A percentile compares a stretch with the other conserved stretches of the same genome.
Evolutionary conservation across 2,113 vertebrate genomes (phyloP).

Genomic region (Verasper variegatus): DNA sequence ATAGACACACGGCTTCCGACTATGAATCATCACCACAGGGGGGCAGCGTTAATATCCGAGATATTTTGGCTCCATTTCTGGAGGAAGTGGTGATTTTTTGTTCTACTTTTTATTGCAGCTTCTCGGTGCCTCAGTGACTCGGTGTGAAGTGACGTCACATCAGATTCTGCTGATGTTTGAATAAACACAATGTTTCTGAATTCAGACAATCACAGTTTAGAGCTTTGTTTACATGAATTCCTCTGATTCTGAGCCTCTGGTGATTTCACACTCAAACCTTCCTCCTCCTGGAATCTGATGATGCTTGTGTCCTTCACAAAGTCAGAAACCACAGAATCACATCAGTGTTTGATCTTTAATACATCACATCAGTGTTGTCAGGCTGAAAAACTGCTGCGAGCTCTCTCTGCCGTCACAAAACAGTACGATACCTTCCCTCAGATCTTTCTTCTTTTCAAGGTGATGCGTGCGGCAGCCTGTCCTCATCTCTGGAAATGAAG

Average conservation of each 20-base stretch:
- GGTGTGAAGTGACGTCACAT: too few relatives aligned
- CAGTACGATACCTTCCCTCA: neutral
- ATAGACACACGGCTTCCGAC: too few relatives aligned
- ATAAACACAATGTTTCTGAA: neutral
- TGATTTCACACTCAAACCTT: neutral
- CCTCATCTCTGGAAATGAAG: neutral
- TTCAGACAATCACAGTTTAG: too few relatives aligned
- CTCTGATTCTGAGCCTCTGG: too few relatives aligned
- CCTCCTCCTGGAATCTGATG: neutral
- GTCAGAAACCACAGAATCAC: neutral
- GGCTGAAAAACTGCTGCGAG: neutral
- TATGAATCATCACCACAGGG: too few relatives aligned
- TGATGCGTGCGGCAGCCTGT: neutral
- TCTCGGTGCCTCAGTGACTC: too few relatives aligned
- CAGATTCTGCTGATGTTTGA: too few relatives aligned
- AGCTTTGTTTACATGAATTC: too few relatives aligned
- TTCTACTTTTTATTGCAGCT: too few relatives aligned
- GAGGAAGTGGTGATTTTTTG: too few relatives aligned
- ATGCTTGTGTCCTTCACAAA: conserved; percentile 17
- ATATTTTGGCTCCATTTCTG: too few relatives aligned
- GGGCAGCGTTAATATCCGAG: too few relatives aligned
- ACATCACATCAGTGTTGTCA: conserved; percentile 37
- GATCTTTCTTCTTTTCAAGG: conserved; percentile 38
- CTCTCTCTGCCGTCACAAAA: neutral
- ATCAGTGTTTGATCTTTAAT: conserved; percentile 36